phyloP scores from a whole-genome alignment of 2,113 vertebrate species.

The Vireo altiloquus region DNA sequence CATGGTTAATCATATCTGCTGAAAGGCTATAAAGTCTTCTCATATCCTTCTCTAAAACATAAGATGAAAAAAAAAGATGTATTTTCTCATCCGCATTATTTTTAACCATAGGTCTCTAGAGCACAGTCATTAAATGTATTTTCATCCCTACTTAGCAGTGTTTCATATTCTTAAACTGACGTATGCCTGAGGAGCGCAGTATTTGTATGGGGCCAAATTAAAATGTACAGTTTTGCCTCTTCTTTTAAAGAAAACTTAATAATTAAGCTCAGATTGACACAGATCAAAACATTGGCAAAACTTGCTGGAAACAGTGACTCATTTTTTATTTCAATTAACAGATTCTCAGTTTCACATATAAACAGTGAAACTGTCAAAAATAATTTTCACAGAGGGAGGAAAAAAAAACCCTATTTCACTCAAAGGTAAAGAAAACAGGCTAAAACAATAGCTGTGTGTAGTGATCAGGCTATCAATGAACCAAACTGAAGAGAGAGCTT shows the following conservation, averaged over 20 bases:
- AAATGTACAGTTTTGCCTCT: conserved; percentile 45
- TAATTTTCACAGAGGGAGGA: conserved; percentile 67
- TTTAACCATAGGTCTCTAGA: not conserved
- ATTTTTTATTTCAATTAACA: conserved; percentile 78
- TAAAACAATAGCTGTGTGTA: conserved; percentile 54
- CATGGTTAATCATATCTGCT: conserved; percentile 28
- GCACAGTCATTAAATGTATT: not conserved
- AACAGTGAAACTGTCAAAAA: conserved; percentile 77
- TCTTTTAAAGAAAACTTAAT: conserved; percentile 66
- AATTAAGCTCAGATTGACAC: conserved; percentile 74
- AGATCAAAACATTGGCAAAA: conserved; percentile 76
- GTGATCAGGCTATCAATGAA: not conserved
- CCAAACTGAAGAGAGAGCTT: not conserved
- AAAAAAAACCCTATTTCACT: conserved; percentile 42
- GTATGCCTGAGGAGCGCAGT: not conserved
- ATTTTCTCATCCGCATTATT: not conserved
- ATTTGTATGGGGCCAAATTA: not conserved
- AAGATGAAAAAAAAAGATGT: not conserved
- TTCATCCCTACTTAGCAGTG: not conserved
- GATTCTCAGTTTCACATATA: conserved; percentile 76
- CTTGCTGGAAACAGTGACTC: conserved; percentile 73
- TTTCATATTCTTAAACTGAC: not conserved
- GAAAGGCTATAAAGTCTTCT: conserved; percentile 56
- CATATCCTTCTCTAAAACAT: not conserved
- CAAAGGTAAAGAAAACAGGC: conserved; percentile 42